Conservation (phyloP, 2,888 invertebrate genomes). For the Neria commutata region DNA sequence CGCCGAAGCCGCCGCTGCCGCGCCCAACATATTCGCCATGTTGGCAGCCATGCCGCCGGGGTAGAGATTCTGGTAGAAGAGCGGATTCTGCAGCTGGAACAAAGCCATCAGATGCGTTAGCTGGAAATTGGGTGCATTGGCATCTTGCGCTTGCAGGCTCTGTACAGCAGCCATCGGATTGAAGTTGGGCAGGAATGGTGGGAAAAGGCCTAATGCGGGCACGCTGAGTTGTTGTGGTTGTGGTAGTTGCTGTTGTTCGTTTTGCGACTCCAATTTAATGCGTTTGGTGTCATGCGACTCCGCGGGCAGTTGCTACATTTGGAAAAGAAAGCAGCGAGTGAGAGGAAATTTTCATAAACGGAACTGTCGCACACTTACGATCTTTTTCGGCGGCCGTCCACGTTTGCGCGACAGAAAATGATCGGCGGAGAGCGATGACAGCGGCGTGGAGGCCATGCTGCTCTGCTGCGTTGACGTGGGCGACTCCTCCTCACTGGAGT, state of each 20-base stretch:
- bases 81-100: conserved; percentile 57
- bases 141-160: conserved; percentile 34
- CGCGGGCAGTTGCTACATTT: conserved; percentile 50
- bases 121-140: conserved; percentile 51
- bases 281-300: conserved; percentile 47
- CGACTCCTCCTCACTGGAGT: conserved; percentile 38
- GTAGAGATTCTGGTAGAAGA: conserved; percentile 60
- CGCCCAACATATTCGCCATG: conserved; percentile 34
- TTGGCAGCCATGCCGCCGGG: conserved; percentile 45
- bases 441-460: conserved; percentile 49
- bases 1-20: conserved; percentile 24
- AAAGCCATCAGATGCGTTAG: conserved; percentile 58
- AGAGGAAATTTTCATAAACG: conserved; percentile 21
- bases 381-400: conserved; percentile 58
- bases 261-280: conserved; percentile 40
- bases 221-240: not conserved
- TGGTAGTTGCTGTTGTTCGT: conserved; percentile 30
- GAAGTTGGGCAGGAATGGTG: conserved; percentile 44
- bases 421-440: conserved; percentile 57
- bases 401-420: conserved; percentile 57
- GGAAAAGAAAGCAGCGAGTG: not conserved
- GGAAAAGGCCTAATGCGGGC: conserved; percentile 26
- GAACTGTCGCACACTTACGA: conserved; percentile 53
- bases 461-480: conserved; percentile 14
- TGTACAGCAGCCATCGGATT: conserved; percentile 32